A percentile compares a stretch with the other conserved stretches of the same genome.
Evolutionary conservation across 2,797 vertebrate species (phyloP).

Genomic region (Karalla daura): DNA sequence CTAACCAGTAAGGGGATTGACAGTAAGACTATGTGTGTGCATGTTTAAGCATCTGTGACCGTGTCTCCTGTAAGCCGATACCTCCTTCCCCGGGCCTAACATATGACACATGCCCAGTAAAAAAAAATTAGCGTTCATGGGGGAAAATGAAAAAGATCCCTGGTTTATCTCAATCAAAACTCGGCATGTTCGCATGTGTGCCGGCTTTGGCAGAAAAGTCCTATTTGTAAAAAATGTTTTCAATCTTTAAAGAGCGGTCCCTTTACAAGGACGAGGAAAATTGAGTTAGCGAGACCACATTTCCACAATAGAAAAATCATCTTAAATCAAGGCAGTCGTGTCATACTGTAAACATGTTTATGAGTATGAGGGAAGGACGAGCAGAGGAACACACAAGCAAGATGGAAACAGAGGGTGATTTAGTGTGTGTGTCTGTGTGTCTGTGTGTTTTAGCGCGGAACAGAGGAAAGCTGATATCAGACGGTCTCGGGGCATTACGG

Average conservation of each 20-base stretch:
- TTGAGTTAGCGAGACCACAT: no score
- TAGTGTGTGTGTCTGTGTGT: neutral
- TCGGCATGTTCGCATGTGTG: neutral
- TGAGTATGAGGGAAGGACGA: neutral
- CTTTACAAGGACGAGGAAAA: neutral
- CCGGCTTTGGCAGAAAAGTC: neutral
- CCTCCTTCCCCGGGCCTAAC: conserved; percentile 43
- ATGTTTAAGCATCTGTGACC: conserved; percentile 56
- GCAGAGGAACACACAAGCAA: neutral
- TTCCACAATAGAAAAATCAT: no score
- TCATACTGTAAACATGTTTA: neutral
- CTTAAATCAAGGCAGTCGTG: no score
- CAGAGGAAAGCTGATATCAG: conserved; percentile 41
- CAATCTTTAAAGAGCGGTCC: neutral
- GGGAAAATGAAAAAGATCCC: conserved; percentile 35
- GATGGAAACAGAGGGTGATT: no score
- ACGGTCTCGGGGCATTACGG: conserved; percentile 5
- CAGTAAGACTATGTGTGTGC: conserved; percentile 35
- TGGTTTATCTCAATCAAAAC: conserved; percentile 2
- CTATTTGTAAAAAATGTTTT: neutral
- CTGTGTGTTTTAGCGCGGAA: neutral
- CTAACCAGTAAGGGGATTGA: conserved; percentile 56
- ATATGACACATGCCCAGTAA: conserved; percentile 65
- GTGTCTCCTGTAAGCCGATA: conserved; percentile 66
- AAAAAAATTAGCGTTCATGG: conserved; percentile 63